Evolutionary conservation across 2,888 invertebrate species (phyloP).

Genomic region (Carabus problematicus): DNA sequence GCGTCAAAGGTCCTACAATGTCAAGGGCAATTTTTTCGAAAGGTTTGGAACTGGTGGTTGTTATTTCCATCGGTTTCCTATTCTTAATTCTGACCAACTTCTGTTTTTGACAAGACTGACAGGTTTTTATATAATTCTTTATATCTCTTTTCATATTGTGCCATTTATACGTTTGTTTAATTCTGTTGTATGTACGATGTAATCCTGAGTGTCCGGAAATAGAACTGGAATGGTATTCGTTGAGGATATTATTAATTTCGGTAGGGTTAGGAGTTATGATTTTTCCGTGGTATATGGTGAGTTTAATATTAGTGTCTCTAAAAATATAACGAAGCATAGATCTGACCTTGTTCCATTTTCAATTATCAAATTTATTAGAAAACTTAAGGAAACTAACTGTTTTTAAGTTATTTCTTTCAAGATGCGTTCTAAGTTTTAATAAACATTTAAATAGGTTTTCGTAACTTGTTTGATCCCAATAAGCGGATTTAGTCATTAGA

Average conservation of each 20-base stretch:
- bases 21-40: no score
- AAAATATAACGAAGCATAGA: constrained; percentile 43
- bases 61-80: no score
- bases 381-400: constrained; percentile 4
- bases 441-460: constrained; percentile 45
- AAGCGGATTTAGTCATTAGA: constrained; percentile 39
- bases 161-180: no score
- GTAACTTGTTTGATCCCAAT: constrained; percentile 47
- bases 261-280: constrained; percentile 26
- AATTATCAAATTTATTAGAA: constrained; percentile 8
- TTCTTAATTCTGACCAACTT: no score
- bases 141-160: no score
- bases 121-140: no score
- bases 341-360: constrained; percentile 17
- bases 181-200: constrained; percentile 47
- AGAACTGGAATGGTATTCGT: constrained; percentile 46
- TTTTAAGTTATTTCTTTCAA: constrained; percentile 15
- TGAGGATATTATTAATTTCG: constrained; percentile 46
- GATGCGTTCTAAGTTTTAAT: constrained; percentile 25
- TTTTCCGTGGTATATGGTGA: constrained; percentile 45
- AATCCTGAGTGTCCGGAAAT: constrained; percentile 47
- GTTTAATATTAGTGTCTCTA: constrained; percentile 43
- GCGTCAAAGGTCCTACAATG: no score
- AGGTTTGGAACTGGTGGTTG: no score
- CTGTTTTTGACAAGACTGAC: no score